Conservation (phyloP, 2,888 invertebrate genomes). For the Blastobasis lacticolella region DNA sequence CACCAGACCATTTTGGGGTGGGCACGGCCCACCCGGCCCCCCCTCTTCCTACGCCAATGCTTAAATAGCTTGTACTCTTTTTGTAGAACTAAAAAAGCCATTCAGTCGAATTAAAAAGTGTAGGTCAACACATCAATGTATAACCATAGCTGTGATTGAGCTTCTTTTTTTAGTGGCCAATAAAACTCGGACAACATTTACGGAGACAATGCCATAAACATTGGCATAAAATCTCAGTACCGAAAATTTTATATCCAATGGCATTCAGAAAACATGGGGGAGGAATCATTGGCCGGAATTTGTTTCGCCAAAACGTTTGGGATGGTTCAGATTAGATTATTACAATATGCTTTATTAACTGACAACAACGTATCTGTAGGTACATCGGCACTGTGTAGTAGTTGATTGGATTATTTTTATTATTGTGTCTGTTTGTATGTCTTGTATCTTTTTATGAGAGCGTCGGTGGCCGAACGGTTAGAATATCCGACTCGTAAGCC, state of each 20-base stretch:
- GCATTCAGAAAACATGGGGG: conserved; percentile 46
- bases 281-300: conserved; percentile 44
- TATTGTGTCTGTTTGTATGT: neutral
- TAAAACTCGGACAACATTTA: conserved; percentile 65
- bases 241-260: conserved; percentile 54
- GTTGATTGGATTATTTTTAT: neutral
- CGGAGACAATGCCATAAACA: conserved; percentile 67
- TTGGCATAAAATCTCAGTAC: conserved; percentile 64
- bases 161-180: conserved; percentile 44
- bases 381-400: neutral
- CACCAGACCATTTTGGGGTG: too few relatives aligned
- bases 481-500: too few relatives aligned
- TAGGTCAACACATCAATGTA: too few relatives aligned
- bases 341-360: neutral
- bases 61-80: too few relatives aligned
- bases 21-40: too few relatives aligned
- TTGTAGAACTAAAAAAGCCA: too few relatives aligned
- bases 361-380: neutral
- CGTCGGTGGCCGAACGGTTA: too few relatives aligned
- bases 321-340: too few relatives aligned
- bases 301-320: conserved; percentile 4
- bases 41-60: too few relatives aligned
- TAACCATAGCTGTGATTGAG: conserved; percentile 19
- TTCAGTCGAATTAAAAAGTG: too few relatives aligned
- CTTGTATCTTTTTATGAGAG: too few relatives aligned